Evolutionary conservation across 2,797 vertebrate species (phyloP).

Genomic region (Phylloscopus collybita): DNA sequence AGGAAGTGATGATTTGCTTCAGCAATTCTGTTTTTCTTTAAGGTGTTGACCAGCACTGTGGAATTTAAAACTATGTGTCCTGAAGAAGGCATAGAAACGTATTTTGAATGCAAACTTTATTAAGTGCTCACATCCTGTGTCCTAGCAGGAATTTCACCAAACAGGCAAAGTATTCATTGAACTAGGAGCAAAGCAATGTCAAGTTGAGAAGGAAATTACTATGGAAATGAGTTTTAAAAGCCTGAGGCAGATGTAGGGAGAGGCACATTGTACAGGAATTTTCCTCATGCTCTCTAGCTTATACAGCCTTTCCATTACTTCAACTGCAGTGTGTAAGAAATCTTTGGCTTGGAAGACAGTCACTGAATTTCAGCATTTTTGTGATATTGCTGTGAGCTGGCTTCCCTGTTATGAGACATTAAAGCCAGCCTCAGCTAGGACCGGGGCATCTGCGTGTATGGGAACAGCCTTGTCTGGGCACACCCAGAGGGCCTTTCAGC

Average conservation of each 20-base stretch:
- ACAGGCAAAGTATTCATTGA: constrained; percentile 66
- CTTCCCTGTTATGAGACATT: neutral
- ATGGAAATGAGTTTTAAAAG: constrained; percentile 69
- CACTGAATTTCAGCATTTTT: neutral
- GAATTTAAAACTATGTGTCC: constrained; percentile 37
- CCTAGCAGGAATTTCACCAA: constrained; percentile 60
- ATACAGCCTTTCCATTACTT: constrained; percentile 47
- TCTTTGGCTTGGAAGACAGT: neutral
- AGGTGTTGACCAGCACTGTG: constrained; percentile 45
- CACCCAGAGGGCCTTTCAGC: neutral
- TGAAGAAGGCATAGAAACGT: constrained; percentile 32
- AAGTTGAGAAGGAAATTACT: constrained; percentile 69
- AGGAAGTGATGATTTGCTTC: constrained; percentile 9
- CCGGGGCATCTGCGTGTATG: neutral
- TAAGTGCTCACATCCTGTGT: constrained; percentile 52
- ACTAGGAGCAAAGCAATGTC: constrained; percentile 58
- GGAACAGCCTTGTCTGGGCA: neutral
- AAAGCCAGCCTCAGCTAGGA: neutral
- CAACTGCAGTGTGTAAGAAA: neutral
- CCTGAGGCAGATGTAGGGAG: constrained; percentile 57
- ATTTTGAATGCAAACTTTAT: constrained; percentile 59
- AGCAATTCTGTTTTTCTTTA: constrained; percentile 30
- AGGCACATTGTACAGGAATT: constrained; percentile 48
- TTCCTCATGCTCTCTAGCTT: constrained; percentile 21
- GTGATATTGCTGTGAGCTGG: fast-evolving